These are phyloP conservation scores for Caenorhabditis wallacei DNA, from an alignment of 2,888 invertebrate species.

Conservation along the genomic window DNA sequence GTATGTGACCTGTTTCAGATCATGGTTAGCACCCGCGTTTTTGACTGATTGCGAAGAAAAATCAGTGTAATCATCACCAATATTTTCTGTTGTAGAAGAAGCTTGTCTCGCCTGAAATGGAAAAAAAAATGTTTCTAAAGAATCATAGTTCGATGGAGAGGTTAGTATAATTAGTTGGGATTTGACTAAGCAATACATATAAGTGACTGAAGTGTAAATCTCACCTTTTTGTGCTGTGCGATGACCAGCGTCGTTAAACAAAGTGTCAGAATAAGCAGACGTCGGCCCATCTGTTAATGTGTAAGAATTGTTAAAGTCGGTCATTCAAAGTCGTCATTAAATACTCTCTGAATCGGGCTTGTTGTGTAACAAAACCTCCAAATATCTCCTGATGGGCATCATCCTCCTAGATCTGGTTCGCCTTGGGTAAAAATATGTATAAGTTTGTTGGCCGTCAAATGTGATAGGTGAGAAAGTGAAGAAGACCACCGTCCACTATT, in stretches of 20 bases:
- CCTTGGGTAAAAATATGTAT: constrained; percentile 43
- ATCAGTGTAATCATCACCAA: constrained; percentile 56
- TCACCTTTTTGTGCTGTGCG: constrained; percentile 33
- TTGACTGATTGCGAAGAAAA: constrained; percentile 53
- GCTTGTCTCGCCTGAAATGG: constrained; percentile 34
- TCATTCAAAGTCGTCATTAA: constrained; percentile 41
- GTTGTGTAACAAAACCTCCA: constrained; percentile 60
- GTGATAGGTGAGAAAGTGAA: constrained; percentile 53
- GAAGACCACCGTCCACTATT: constrained; percentile 28
- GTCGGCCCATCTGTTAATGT: constrained; percentile 14
- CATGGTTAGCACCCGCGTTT: constrained; percentile 61
- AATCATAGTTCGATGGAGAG: too few species aligned
- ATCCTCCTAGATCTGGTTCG: constrained; percentile 35
- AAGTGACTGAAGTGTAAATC: background rate
- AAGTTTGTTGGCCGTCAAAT: constrained; percentile 12
- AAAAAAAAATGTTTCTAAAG: too few species aligned
- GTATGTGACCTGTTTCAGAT: constrained; percentile 68
- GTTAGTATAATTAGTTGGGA: too few species aligned
- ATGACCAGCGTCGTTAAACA: constrained; percentile 3
- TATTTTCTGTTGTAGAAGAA: background rate
- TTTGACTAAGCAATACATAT: too few species aligned
- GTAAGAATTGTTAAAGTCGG: constrained; percentile 48
- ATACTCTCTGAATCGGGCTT: constrained; percentile 45
- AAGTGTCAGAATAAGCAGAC: constrained; percentile 16
- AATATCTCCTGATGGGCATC: constrained; percentile 24